Percentiles rank a stretch among this genome's conserved stretches.
phyloP scores from a whole-genome alignment of 2,888 invertebrate species.

The Suillia variegata region DNA sequence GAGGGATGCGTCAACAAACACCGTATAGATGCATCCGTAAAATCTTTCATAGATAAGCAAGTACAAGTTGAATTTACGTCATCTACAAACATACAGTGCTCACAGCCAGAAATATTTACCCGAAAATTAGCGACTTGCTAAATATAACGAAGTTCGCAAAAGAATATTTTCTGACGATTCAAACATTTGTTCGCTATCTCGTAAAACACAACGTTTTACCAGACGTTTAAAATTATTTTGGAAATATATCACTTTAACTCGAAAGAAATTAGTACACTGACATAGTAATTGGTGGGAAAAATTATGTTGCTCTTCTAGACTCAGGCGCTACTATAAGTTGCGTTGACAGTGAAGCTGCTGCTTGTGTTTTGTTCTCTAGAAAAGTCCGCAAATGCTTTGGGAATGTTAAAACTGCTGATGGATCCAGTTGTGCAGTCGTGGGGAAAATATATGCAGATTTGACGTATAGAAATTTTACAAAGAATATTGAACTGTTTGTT shows the following conservation, averaged over 20 bases:
- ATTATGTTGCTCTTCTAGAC: not conserved
- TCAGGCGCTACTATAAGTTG: conserved; percentile 5
- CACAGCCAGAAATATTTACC: not conserved
- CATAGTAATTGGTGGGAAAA: not conserved
- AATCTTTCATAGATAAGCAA: not conserved
- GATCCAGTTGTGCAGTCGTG: not conserved
- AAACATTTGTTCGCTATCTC: not conserved
- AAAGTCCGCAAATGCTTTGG: not conserved
- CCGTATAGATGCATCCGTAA: not conserved
- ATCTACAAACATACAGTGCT: not conserved
- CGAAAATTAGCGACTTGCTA: not conserved
- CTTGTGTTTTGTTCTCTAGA: not conserved
- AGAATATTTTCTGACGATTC: not conserved
- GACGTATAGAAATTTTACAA: not conserved
- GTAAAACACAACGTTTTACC: too few species aligned
- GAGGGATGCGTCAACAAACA: not conserved
- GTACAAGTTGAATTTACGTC: too few species aligned
- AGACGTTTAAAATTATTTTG: too few species aligned
- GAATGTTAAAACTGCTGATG: not conserved
- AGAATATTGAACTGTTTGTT: not conserved
- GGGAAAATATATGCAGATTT: not conserved
- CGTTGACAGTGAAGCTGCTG: not conserved
- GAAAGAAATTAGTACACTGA: not conserved
- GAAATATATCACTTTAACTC: too few species aligned
- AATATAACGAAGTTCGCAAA: not conserved